Base-by-base conservation (phyloP, 2,888 invertebrate species). In the Leptura quadrifasciata region DNA sequence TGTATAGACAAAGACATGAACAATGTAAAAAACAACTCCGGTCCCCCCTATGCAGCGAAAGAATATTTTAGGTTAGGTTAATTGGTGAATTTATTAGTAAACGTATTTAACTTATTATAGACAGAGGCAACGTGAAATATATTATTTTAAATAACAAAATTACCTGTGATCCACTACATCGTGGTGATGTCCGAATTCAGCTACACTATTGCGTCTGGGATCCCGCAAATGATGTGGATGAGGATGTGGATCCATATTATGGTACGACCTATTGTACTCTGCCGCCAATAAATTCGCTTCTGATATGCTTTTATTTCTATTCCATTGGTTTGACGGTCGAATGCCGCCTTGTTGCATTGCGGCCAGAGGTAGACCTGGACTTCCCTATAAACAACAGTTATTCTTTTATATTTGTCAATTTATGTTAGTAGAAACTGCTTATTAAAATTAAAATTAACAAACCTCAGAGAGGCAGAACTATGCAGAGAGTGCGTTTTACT, bases 221-320 rank as follows among this genome's bases (percentile, higher is more conserved):
- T 89, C 89, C 72, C 90, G 77, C 6, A 89, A 81, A 20, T 91
- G 90, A 9, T 82, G n/a, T n/a, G n/a, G 83, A 71, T 83, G 83
- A 18, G 76, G 74, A 21, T 75, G 74, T 39, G 60, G 20, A 8
- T 82, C 81, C 10, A 75, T 73, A 10, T 81, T 80, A 69, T 84
- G 84, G 72, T 84, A 83, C n/a, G 85, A 85, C 78, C 87, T 85
- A 67, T 85, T 90, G 27, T 91, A 91, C 57, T 93, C 93, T 1
- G 92, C 90, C 1, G 93, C 92, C 57, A 97, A 89, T 21, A 97
- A 90, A 90, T 97, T 97, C 10, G 97, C 97, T 88, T 97, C 97
- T 83, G 96, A 96, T 81, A 94, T 94, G 77, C 96, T 96, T 85
- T 94, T 94, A 73, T 90, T 90, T 74, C 90, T 84, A 74, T 86